Evolutionary conservation across 2,797 vertebrate species (phyloP).

Genomic region (Sylvia borin): DNA sequence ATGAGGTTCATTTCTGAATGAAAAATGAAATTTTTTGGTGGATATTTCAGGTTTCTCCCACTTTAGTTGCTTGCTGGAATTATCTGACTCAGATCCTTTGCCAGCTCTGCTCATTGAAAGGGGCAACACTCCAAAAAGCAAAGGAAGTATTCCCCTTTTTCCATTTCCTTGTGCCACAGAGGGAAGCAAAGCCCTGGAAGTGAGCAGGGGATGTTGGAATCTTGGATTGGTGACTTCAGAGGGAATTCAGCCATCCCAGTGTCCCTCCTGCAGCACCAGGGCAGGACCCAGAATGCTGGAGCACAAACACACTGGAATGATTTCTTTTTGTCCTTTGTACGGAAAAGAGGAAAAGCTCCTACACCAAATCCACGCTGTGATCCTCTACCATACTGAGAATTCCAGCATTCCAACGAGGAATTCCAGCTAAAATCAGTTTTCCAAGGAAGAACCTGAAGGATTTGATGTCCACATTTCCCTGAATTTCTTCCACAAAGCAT

Average conservation of each 20-base stretch:
- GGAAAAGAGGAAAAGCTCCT: neutral
- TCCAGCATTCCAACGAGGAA: neutral
- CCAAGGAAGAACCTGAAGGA: neutral
- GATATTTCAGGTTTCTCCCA: neutral
- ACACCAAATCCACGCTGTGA: neutral
- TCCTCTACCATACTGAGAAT: accelerated
- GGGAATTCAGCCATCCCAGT: neutral
- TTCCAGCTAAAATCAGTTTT: neutral
- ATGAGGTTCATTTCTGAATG: too few species aligned
- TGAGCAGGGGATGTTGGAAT: accelerated
- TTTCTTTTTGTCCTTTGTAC: neutral
- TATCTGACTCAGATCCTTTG: neutral
- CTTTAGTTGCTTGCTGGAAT: neutral
- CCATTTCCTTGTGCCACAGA: neutral
- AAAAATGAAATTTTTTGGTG: neutral
- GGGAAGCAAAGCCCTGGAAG: neutral
- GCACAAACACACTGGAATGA: neutral
- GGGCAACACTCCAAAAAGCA: neutral
- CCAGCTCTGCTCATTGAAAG: neutral
- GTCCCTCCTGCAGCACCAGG: neutral
- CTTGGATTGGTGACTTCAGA: neutral
- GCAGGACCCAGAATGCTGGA: neutral
- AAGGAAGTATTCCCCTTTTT: neutral
- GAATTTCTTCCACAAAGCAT: accelerated
- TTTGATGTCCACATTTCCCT: accelerated